Evolutionary conservation across 2,797 vertebrate genomes (phyloP), one percentile per base, ranked within the genome.

Genomic region (Amphiprion clarkii): DNA sequence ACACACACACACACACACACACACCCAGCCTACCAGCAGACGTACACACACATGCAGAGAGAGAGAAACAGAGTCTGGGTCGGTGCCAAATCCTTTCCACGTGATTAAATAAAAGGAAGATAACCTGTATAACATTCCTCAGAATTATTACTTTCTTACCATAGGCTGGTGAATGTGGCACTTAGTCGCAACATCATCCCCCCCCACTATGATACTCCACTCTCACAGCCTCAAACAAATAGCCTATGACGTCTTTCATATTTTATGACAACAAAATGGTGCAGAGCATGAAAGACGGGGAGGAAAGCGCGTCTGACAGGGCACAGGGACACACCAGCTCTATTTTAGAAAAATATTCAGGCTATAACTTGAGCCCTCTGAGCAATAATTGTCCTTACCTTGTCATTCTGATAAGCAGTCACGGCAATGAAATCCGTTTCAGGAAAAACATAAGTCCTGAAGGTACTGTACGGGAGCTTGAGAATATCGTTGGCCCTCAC

Each of bases 371-470:
- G 10, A n/a, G 42, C 17, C 64, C 51, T 14, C 2, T 39, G 58
- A 55, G 75, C 25, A 65, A 8, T 42, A 29, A 36, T 58, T 33
- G 58, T 16, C 68, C 92, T 95, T 95, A 99, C 98, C 97, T 99
- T 99, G 93, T 99, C 98, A 66, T 99, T 99, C 91, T 99, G 98
- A 95, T 99, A 99, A 76, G 98, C 98, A 60, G 98, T 99, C 87
- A 99, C 98, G 1, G 98, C 98, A 62, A 99, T 99, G 95, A 99
- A 99, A 85, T 99, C 98, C 0, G 97, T 99, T 91, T 99, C 98
- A 0, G 98, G 98, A 84, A 99, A 99, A 79, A 99, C 97, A 61
- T 99, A 99, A 1, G 98, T 99, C 88, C 98, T 95, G 94, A 99
- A 99, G 71, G 98, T 99, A 83, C 98, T 99, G 73, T 99, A 99